A percentile compares a stretch with the other conserved stretches of the same genome.
These are phyloP conservation scores for Trachelus tabidus DNA, from an alignment of 2,888 invertebrate species.

Conservation along the genomic window DNA sequence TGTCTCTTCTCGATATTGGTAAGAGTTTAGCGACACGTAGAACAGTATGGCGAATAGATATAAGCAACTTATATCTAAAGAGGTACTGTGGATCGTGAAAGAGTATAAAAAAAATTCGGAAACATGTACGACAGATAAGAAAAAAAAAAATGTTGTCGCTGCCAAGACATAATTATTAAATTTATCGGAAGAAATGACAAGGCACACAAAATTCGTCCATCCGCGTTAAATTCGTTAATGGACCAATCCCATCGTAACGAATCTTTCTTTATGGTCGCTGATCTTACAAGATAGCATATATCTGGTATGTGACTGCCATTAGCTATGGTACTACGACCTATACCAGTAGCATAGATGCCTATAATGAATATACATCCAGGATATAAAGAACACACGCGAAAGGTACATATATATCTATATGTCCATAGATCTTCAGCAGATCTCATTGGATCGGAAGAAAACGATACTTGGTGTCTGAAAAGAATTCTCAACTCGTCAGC, in stretches of 20 bases:
- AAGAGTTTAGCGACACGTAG: neutral
- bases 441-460: conserved; percentile 16
- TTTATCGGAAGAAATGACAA: neutral
- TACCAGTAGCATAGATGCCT: conserved; percentile 29
- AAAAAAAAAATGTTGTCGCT: neutral
- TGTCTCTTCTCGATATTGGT: neutral
- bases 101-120: neutral
- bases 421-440: conserved; percentile 44
- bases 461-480: conserved; percentile 19
- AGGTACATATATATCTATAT: conserved; percentile 25
- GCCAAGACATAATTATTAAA: neutral
- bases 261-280: conserved; percentile 53
- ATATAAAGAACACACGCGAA: neutral
- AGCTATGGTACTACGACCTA: conserved; percentile 20
- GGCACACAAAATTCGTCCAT: neutral
- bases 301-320: neutral
- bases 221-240: conserved; percentile 40
- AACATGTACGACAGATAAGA: neutral
- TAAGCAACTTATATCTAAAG: neutral
- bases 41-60: neutral
- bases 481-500: conserved; percentile 31
- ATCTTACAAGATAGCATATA: conserved; percentile 36
- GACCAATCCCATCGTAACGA: conserved; percentile 50
- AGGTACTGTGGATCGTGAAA: neutral
- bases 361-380: conserved; percentile 30